phyloP scores from a whole-genome alignment of 2,797 vertebrate species.

The Dermochelys coriacea region DNA sequence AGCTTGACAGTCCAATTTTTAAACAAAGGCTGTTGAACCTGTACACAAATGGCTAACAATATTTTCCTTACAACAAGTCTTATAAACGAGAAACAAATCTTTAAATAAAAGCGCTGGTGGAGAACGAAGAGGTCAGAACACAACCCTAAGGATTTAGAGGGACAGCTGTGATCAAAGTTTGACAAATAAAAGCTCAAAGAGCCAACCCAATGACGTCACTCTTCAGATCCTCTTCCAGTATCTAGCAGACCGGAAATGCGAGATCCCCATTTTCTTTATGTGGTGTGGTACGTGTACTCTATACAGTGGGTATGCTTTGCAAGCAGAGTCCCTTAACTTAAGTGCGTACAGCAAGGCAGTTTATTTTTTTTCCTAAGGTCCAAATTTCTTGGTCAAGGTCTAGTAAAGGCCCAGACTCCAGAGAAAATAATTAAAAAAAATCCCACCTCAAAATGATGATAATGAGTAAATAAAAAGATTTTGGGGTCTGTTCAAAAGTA shows the following conservation, averaged over 20 bases:
- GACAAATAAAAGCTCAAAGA: background rate
- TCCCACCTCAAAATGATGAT: background rate
- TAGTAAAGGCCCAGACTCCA: background rate
- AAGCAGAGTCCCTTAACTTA: background rate
- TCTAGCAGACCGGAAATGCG: background rate
- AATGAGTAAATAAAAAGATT: background rate
- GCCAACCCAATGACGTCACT: background rate
- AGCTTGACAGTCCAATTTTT: background rate
- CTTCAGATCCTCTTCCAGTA: background rate
- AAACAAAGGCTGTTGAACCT: background rate
- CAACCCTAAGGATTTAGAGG: background rate
- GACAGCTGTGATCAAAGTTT: background rate
- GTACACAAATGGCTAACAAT: background rate
- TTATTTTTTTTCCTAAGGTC: background rate
- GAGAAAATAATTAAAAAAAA: background rate
- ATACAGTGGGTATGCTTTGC: background rate
- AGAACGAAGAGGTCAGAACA: background rate
- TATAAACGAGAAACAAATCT: background rate
- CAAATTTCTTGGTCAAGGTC: background rate
- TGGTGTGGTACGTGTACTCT: background rate
- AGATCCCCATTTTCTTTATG: conserved; percentile 36
- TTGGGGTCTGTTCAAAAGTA: background rate
- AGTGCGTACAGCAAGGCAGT: background rate
- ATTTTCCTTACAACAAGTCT: accelerated
- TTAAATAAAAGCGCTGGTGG: background rate